These are phyloP conservation scores for Drosophila nannoptera DNA, from an alignment of 1,140 invertebrate species.

Conservation along the genomic window DNA sequence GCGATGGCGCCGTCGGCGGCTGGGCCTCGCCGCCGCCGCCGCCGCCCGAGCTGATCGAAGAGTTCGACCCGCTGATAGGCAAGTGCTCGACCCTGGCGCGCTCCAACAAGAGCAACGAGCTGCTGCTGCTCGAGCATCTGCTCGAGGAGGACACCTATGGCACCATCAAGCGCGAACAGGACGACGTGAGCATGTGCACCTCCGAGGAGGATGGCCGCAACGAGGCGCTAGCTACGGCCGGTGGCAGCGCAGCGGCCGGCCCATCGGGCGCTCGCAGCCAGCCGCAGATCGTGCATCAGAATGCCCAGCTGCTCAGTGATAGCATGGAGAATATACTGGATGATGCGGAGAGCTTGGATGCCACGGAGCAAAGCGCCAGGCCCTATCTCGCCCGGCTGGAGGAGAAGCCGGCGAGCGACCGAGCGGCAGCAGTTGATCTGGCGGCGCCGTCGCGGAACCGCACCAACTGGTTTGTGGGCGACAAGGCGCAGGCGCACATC, in stretches of 20 bases:
- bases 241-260: neutral
- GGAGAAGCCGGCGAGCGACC: slow-evolving; percentile 23
- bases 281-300: slow-evolving; percentile 74
- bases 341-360: slow-evolving; percentile 9
- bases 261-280: slow-evolving; percentile 8
- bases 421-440: slow-evolving; percentile 45
- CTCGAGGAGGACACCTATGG: slow-evolving; percentile 78
- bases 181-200: slow-evolving; percentile 73
- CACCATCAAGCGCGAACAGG: slow-evolving; percentile 59
- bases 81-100: slow-evolving; percentile 55
- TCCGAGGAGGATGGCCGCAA: slow-evolving; percentile 63
- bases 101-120: slow-evolving; percentile 75
- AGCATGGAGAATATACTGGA: slow-evolving; percentile 70
- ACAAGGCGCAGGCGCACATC: slow-evolving; percentile 47
- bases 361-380: slow-evolving; percentile 35
- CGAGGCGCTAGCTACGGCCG: neutral
- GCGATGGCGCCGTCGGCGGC: slow-evolving; percentile 64
- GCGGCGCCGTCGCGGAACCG: slow-evolving; percentile 49
- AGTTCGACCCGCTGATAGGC: slow-evolving; percentile 73
- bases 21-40: slow-evolving; percentile 11
- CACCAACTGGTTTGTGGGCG: slow-evolving; percentile 72
- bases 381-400: slow-evolving; percentile 56
- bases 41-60: slow-evolving; percentile 63
- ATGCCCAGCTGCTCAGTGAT: slow-evolving; percentile 64
- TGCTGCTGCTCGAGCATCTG: slow-evolving; percentile 72